A percentile compares a stretch with the other conserved stretches of the same genome.
phyloP scores from a whole-genome alignment of 2,797 vertebrate species.

The Sebastes nivosus region DNA sequence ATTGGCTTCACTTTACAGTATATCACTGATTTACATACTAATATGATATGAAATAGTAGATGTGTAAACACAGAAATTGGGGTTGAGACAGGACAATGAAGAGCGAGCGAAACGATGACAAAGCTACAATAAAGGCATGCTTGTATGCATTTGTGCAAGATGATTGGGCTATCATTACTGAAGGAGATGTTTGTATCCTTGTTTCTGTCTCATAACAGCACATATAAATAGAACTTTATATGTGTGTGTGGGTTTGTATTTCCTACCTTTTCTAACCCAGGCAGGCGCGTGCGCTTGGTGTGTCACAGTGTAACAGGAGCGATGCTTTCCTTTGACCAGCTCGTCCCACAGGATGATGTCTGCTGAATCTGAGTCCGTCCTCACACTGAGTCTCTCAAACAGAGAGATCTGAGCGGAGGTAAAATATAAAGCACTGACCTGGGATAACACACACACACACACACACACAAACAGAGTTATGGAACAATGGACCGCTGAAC shows the following conservation, averaged over 20 bases:
- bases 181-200: not conserved
- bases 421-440: conserved; percentile 84
- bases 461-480: not conserved
- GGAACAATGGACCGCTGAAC: not conserved
- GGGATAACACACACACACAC: conserved; percentile 39
- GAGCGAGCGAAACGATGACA: not conserved
- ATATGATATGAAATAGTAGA: not conserved
- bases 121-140: not conserved
- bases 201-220: not conserved
- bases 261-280: conserved; percentile 88
- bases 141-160: not conserved
- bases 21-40: too few species aligned
- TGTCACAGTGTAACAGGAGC: conserved; percentile 76
- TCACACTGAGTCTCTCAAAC: conserved; percentile 71
- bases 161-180: not conserved
- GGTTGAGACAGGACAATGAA: not conserved
- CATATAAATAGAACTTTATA: not conserved
- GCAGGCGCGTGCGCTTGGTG: conserved; percentile 80
- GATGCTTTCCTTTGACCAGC: conserved; percentile 80
- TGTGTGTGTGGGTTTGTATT: not conserved
- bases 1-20: too few species aligned
- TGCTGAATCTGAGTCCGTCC: conserved; percentile 68
- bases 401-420: conserved; percentile 77
- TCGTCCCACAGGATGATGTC: conserved; percentile 83
- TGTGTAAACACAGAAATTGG: not conserved